phyloP scores from a whole-genome alignment of 2,888 invertebrate genomes.

The Dysmachus trigonus region DNA sequence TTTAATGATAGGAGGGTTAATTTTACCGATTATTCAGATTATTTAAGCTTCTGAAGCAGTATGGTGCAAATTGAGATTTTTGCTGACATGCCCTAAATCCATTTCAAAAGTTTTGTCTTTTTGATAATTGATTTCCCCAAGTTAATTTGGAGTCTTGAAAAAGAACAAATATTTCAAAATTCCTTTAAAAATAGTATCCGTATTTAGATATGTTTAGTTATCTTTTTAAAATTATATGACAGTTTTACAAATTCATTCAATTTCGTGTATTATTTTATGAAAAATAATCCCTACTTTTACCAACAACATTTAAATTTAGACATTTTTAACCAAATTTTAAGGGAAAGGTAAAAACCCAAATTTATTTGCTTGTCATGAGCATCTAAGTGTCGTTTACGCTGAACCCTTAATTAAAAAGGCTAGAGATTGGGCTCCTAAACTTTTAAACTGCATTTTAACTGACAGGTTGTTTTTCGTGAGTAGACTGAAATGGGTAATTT shows the following conservation, averaged over 20 bases:
- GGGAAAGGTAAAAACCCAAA: not conserved
- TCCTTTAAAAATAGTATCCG: too few species aligned
- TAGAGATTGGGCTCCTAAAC: not conserved
- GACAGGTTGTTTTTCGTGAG: not conserved
- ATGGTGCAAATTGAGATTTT: too few species aligned
- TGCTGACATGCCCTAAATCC: too few species aligned
- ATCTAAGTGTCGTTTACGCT: not conserved
- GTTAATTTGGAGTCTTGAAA: too few species aligned
- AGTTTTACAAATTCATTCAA: too few species aligned
- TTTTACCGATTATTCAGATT: not conserved
- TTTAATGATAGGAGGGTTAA: not conserved
- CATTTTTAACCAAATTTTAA: not conserved
- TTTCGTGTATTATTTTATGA: too few species aligned
- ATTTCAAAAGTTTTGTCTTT: too few species aligned
- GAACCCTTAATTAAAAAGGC: not conserved
- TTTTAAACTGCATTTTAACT: not conserved
- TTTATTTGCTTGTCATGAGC: not conserved
- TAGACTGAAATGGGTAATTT: not conserved
- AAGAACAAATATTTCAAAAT: too few species aligned
- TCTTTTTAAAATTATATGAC: too few species aligned
- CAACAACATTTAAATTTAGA: not conserved
- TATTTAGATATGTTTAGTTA: too few species aligned
- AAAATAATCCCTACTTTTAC: too few species aligned
- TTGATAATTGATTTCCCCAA: not conserved
- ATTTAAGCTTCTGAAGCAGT: not conserved